A percentile compares a stretch with the other conserved stretches of the same genome.
These are phyloP conservation scores for Drosophila leontia DNA, from an alignment of 1,140 invertebrate species.

Conservation along the genomic window DNA sequence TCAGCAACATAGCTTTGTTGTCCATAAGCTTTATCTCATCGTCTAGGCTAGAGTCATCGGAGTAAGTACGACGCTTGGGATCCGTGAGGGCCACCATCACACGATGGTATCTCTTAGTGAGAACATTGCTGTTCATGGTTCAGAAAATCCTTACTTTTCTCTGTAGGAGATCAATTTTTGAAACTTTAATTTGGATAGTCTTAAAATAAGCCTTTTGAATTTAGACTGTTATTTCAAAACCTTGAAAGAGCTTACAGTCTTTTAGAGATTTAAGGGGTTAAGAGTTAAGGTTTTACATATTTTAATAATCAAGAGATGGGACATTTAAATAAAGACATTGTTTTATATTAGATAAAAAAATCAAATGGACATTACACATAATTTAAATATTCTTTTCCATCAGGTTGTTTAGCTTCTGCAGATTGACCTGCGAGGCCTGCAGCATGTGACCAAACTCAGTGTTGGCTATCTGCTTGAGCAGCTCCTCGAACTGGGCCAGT, in stretches of 20 bases:
- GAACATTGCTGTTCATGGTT: constrained; percentile 16
- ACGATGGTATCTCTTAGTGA: constrained; percentile 33
- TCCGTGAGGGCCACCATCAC: constrained; percentile 63
- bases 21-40: constrained; percentile 54
- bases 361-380: neutral
- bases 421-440: constrained; percentile 34
- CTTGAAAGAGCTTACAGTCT: neutral
- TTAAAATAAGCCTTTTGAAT: constrained; percentile 24
- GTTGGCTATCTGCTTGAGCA: constrained; percentile 16
- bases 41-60: constrained; percentile 6
- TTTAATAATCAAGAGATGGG: neutral
- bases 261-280: neutral
- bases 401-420: constrained; percentile 13
- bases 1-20: constrained; percentile 42
- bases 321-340: too few species aligned
- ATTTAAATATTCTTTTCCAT: constrained; percentile 5
- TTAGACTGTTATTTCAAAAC: constrained; percentile 4
- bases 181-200: constrained; percentile 44
- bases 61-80: constrained; percentile 1
- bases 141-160: constrained; percentile 1
- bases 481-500: constrained; percentile 25
- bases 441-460: constrained; percentile 27
- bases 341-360: neutral
- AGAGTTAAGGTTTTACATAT: neutral
- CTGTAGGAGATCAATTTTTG: constrained; percentile 14